Base-by-base conservation (phyloP, 2,113 vertebrate genomes). In the Mugil cephalus region DNA sequence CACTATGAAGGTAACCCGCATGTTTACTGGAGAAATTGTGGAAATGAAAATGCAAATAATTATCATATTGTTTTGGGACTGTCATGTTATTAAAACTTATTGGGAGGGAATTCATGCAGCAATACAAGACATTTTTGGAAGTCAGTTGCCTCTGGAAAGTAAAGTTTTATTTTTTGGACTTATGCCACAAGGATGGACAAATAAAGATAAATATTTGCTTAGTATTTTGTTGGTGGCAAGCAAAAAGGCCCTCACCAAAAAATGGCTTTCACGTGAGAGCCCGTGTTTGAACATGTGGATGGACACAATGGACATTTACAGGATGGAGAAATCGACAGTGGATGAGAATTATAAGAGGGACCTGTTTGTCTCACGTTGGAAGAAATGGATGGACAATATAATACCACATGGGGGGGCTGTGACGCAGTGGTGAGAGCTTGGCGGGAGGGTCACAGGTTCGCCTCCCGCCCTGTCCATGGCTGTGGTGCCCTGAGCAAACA, bases 271-370 rank as follows among this genome's bases (percentile, higher is more conserved):
- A 50, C 47, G 34, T 2, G 14, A 55, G 8, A 43, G 42, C 42
- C 42, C 42, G 14, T 13, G 1, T 43, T 8, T 43, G 42, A 14
- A 10, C 13, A 17, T 35, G 53, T 56, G 53, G 30, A 38, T 38
- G 53, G 34, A 56, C 34, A 38, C 15, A 10, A 38, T 56, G 53
- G 53, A 56, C 3, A 56, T 56, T 10, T 56, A 17, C 53, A 56
- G 35, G 53, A 11, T 43, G 42, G 42, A 43, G 42, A 43, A 13
- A 43, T 13, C 14, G 14, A 43, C 42, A 43, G 42, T 13, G 14
- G 42, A 12, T 43, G 42, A 13, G 42, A 43, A 43, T 43, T 7
- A 38, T n/a, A n/a, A n/a, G n/a, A n/a, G n/a, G n/a, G n/a, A n/a
- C n/a, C n/a, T n/a, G n/a, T n/a, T n/a, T n/a, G n/a, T n/a, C n/a